Conservation (phyloP, 1,140 invertebrate genomes). For the Drosophila littoralis region DNA sequence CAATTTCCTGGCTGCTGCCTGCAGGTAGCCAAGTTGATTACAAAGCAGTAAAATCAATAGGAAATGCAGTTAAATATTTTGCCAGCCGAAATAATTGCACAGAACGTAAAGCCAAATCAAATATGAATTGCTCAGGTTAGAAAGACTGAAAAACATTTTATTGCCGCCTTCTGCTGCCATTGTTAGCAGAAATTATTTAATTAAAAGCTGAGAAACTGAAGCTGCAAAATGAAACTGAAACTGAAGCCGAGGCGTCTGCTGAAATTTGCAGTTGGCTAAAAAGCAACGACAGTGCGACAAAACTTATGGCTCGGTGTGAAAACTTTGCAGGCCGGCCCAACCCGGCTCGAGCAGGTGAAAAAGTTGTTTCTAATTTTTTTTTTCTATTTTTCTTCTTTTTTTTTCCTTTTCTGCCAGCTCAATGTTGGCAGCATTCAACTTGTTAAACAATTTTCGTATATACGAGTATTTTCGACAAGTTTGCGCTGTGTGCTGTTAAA, state of each 20-base stretch:
- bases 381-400: background rate
- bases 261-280: constrained; percentile 30
- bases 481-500: constrained; percentile 53
- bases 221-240: constrained; percentile 59
- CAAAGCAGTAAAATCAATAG: constrained; percentile 79
- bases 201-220: constrained; percentile 70
- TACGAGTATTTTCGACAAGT: constrained; percentile 72
- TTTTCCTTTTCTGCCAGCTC: background rate
- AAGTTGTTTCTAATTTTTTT: constrained; percentile 36
- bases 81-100: constrained; percentile 76
- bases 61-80: constrained; percentile 83
- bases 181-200: constrained; percentile 75
- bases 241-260: constrained; percentile 59
- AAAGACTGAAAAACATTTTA: constrained; percentile 28
- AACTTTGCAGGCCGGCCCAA: constrained; percentile 31
- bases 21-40: constrained; percentile 71
- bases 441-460: constrained; percentile 82
- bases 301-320: constrained; percentile 49
- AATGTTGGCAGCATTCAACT: constrained; percentile 61
- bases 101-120: constrained; percentile 48
- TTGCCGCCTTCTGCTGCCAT: constrained; percentile 39
- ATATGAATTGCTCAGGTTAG: constrained; percentile 40
- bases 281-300: constrained; percentile 37
- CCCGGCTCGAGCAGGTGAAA: constrained; percentile 56
- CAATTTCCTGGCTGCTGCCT: constrained; percentile 75